phyloP scores from a whole-genome alignment of 2,113 vertebrate species.

The Coregonus clupeaformis region DNA sequence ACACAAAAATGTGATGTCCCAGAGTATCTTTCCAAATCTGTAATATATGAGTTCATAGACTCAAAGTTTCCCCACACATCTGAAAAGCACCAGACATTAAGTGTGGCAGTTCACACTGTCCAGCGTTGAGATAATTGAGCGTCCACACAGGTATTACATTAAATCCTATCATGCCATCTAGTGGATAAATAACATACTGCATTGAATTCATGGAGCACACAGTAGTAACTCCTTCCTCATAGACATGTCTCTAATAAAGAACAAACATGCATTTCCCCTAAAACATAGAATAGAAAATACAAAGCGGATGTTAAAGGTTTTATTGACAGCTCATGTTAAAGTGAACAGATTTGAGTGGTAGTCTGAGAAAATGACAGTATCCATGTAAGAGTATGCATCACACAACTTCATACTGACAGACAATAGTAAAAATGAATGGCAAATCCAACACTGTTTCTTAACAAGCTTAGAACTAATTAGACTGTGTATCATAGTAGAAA shows the following conservation, averaged over 20 bases:
- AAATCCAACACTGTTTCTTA: neutral
- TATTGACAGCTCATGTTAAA: neutral
- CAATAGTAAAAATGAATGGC: neutral
- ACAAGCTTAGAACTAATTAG: neutral
- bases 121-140: too few relatives aligned
- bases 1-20: too few relatives aligned
- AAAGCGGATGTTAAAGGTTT: neutral
- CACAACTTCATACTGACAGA: neutral
- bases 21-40: too few relatives aligned
- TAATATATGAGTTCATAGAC: too few relatives aligned
- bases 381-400: neutral
- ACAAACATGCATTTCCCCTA: too few relatives aligned
- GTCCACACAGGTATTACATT: neutral
- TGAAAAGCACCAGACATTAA: too few relatives aligned
- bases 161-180: constrained; percentile 43
- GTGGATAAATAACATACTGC: constrained; percentile 11
- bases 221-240: too few relatives aligned
- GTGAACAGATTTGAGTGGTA: neutral
- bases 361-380: neutral
- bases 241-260: too few relatives aligned
- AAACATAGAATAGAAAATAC: neutral
- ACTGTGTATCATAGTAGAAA: neutral
- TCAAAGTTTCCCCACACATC: too few relatives aligned
- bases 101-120: too few relatives aligned
- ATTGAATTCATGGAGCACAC: neutral